phyloP scores from a whole-genome alignment of 2,113 vertebrate genomes.

The Leptosomus discolor region DNA sequence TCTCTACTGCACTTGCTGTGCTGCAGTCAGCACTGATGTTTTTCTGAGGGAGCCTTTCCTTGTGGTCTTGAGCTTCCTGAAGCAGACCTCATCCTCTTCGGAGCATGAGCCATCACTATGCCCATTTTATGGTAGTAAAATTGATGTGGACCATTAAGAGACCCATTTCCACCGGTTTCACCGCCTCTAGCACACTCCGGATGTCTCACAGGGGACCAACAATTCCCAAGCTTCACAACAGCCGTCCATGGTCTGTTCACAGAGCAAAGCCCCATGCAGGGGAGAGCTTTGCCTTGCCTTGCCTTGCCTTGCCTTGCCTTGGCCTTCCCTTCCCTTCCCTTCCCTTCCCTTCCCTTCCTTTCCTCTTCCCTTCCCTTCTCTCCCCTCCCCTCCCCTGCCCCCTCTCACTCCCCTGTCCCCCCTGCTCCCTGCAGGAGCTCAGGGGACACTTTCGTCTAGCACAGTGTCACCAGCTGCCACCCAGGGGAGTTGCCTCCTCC shows the following conservation, averaged over 20 bases:
- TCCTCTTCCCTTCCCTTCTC: not conserved
- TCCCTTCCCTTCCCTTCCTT: not conserved
- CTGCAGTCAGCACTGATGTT: not conserved
- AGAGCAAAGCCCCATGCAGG: not conserved
- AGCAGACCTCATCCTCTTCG: not conserved
- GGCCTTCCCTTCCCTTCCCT: not conserved
- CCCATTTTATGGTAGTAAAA: not conserved
- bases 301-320: too few relatives aligned
- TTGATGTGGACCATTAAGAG: not conserved
- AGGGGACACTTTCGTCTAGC: too few relatives aligned
- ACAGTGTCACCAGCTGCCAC: not conserved
- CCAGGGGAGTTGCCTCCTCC: not conserved
- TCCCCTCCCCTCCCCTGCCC: not conserved
- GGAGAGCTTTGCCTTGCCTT: not conserved
- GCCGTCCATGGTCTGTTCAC: not conserved
- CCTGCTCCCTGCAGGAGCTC: not conserved
- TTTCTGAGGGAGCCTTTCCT: not conserved
- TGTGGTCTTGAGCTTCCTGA: not conserved
- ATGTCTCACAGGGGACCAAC: not conserved
- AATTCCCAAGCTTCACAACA: not conserved
- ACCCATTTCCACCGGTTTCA: not conserved
- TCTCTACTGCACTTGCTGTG: not conserved
- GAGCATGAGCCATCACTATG: not conserved
- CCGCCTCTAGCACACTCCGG: not conserved
- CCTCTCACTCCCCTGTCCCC: not conserved